Conservation (phyloP, 2,797 vertebrate genomes). For the Micropoecilia bifurca region DNA sequence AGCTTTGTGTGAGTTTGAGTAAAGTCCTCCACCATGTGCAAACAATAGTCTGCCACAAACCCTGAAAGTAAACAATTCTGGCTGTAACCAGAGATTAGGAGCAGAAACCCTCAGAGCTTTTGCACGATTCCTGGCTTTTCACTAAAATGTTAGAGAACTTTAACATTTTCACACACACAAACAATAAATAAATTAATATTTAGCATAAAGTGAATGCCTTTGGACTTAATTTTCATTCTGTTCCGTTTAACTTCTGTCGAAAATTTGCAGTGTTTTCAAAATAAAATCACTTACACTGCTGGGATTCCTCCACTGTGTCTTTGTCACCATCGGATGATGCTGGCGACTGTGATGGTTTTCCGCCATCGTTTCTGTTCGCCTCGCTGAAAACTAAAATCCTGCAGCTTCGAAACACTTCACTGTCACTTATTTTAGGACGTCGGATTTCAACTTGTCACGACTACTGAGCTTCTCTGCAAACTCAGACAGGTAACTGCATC, state of each 20-base stretch:
- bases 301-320: conserved; percentile 69
- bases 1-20: conserved; percentile 67
- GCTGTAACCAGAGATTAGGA: conserved; percentile 46
- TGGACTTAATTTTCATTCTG: not conserved
- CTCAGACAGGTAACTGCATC: conserved; percentile 18
- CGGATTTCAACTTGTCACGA: conserved; percentile 25
- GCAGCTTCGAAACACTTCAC: conserved; percentile 24
- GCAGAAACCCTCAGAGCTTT: not conserved
- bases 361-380: conserved; percentile 61
- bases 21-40: conserved; percentile 82
- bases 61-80: conserved; percentile 77
- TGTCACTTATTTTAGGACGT: conserved; percentile 29
- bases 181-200: not conserved
- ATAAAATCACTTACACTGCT: conserved; percentile 73
- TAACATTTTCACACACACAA: no score
- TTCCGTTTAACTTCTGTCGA: not conserved
- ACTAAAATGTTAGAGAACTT: conserved; percentile 4
- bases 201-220: not conserved
- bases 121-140: conserved; percentile 9
- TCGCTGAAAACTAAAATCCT: conserved; percentile 19
- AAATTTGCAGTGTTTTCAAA: conserved; percentile 23
- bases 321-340: conserved; percentile 58
- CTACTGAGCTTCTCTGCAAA: conserved; percentile 23
- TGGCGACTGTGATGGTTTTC: conserved; percentile 37
- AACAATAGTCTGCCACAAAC: conserved; percentile 75